A percentile compares a stretch with the other conserved stretches of the same genome.
Evolutionary conservation across 1,140 invertebrate genomes (phyloP).

Genomic region (Zaprionus tsacasi): DNA sequence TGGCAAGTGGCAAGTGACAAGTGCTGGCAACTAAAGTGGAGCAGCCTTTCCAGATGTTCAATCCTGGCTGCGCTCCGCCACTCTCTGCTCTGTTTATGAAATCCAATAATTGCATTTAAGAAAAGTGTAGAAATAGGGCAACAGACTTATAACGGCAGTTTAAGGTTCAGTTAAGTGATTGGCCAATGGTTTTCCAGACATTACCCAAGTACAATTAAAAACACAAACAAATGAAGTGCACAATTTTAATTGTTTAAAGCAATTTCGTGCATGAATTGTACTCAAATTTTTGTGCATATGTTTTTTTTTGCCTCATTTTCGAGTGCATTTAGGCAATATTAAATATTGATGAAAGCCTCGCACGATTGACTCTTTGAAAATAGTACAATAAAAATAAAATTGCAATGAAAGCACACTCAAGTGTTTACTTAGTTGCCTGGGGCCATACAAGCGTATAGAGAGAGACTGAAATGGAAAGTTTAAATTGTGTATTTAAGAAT

Average conservation of each 20-base stretch:
- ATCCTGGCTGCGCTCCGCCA: background rate
- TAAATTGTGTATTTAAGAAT: no score
- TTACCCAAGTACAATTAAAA: constrained; percentile 7
- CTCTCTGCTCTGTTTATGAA: constrained; percentile 36
- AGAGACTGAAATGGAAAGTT: no score
- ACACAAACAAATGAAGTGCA: background rate
- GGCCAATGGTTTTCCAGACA: constrained; percentile 1
- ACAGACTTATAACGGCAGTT: constrained; percentile 5
- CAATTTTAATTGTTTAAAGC: constrained; percentile 23
- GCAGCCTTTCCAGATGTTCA: constrained; percentile 8
- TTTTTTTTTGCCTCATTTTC: constrained; percentile 11
- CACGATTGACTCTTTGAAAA: constrained; percentile 20
- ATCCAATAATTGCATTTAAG: constrained; percentile 67
- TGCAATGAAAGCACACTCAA: constrained; percentile 24
- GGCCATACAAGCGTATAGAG: background rate
- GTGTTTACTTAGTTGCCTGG: background rate
- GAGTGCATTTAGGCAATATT: constrained; percentile 51
- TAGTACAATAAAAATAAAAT: constrained; percentile 1
- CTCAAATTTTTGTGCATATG: constrained; percentile 25
- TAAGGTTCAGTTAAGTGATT: constrained; percentile 13
- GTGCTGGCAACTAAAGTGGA: no score
- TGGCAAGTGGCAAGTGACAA: constrained; percentile 41
- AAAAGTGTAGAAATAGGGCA: constrained; percentile 41
- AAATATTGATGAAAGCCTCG: constrained; percentile 40
- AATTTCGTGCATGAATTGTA: constrained; percentile 35